Evolutionary conservation across 2,113 vertebrate species (phyloP), one percentile per base, ranked within the genome.

Genomic region (Dicerorhinus sumatrensis): DNA sequence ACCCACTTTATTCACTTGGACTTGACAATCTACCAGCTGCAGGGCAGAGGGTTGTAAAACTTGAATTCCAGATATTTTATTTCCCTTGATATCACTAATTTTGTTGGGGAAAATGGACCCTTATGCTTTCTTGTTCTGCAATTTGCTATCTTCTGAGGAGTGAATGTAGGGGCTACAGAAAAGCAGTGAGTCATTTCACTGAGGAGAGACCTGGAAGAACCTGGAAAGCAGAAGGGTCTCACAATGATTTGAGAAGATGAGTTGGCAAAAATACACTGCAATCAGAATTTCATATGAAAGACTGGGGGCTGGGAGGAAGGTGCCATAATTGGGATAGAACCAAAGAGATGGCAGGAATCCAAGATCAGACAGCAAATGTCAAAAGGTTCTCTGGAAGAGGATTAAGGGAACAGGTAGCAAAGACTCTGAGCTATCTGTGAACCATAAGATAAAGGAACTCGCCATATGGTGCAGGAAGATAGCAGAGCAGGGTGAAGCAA

Each of bases 301-400:
- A 17, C 54, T 27, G 73, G 82, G 63, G 81, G 77, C 23, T 16
- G 20, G 67, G 29, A 46, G 69, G 70, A 51, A 73, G 56, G 42
- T 31, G 76, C 77, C 76, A 7, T 77, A 75, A 93, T 39, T 33
- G 56, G 56, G 73, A 36, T 1, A 65, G 82, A 96, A 67, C 82
- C 83, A 75, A 42, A 80, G 76, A 63, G 89, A 84, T 46, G 48
- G 85, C 81, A 79, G 85, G 89, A 62, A 79, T 85, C 92, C 91
- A 91, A 82, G 77, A 96, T 89, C 93, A 97, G 97, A 96, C 67
- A 83, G 96, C 81, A 54, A 96, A 96, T 85, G 95, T 97, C 91
- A 7, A 95, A 89, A 94, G 96, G 91, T 94, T 91, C 94, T 72
- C 80, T 36, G 91, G 90, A 90, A 97, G 93, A 94, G 75, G 97